Evolutionary conservation across 2,888 invertebrate genomes (phyloP), one percentile per base, ranked within the genome.

Genomic region (Eupithecia subumbrata): DNA sequence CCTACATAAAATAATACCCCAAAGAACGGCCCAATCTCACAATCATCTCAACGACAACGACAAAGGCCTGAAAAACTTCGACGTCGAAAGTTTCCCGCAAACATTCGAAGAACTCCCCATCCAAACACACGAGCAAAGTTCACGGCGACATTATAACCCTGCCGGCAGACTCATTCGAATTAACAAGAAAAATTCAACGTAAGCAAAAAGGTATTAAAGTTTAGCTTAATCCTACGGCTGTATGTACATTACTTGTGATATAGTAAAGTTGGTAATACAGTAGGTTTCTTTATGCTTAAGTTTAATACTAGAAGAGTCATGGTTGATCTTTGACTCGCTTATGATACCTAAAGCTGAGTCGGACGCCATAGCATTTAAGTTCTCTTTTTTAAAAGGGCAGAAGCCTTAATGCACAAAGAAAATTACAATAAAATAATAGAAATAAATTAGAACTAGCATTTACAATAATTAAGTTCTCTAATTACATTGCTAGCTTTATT

Each of bases 211-310:
- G 77, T 78, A 83, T 85, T 85, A 80, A 86, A 86, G 84, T 86
- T 87, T 82, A 81, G 83, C 85, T 83, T 84, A 86, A 86, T 85
- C 84, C 85, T 66, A 64, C 71, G 52, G 70, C 30, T 71, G 71
- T 70, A 68, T 56, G 25, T 72, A 63, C 64, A 63, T 16, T 34
- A 68, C 43, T 71, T 73, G 14, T 5, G 45, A 16, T 43, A 77
- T 37, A 73, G 56, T 71, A 68, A 0, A 68, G 43, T 25, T n/a
- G 5, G 14, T 45, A 64, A 25, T 68, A 43, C 43, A 67, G 67
- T 67, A 40, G n/a, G 67, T 22, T 40, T 37, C 9, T 30, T n/a
- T 9, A 52, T n/a, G 48, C 16, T 48, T 48, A 9, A n/a, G n/a
- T 52, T 52, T n/a, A 0, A n/a, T 48, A 16, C 7, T 48, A 18